phyloP scores from a whole-genome alignment of 2,888 invertebrate genomes.

The Drosophila cracens region DNA sequence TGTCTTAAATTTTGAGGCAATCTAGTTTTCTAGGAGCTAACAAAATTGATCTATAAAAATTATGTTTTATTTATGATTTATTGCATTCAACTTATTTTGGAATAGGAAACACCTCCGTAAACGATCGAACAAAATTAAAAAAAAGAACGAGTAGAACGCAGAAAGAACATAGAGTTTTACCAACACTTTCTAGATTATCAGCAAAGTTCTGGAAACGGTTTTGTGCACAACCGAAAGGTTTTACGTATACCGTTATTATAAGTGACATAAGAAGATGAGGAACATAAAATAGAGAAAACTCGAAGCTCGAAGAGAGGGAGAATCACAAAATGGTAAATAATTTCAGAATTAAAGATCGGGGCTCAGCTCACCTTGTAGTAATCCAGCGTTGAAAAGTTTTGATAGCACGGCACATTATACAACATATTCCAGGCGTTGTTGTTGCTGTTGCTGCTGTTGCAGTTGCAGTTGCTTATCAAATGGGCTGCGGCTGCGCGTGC shows the following conservation, averaged over 20 bases:
- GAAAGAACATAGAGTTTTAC: not conserved
- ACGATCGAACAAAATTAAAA: not conserved
- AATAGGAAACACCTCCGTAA: not conserved
- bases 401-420: slow-evolving; percentile 85
- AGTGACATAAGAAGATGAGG: slow-evolving; percentile 28
- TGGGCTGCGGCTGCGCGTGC: slow-evolving; percentile 37
- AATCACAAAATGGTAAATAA: not conserved
- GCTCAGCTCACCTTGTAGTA: slow-evolving; percentile 83
- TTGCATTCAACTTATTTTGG: not conserved
- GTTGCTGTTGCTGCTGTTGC: slow-evolving; percentile 27
- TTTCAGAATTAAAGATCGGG: not conserved
- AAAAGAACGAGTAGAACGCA: not conserved
- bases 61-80: not conserved
- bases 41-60: not conserved
- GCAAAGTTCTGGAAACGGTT: not conserved
- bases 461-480: slow-evolving; percentile 30
- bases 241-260: slow-evolving; percentile 3
- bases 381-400: slow-evolving; percentile 85
- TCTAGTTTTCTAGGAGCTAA: not conserved
- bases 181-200: not conserved
- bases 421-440: slow-evolving; percentile 83
- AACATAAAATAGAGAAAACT: slow-evolving; percentile 1
- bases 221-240: not conserved
- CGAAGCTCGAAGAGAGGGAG: not conserved
- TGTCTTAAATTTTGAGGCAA: not conserved